A percentile compares a stretch with the other conserved stretches of the same genome.
phyloP scores from a whole-genome alignment of 2,797 vertebrate genomes.

The Sebastes vulpes region DNA sequence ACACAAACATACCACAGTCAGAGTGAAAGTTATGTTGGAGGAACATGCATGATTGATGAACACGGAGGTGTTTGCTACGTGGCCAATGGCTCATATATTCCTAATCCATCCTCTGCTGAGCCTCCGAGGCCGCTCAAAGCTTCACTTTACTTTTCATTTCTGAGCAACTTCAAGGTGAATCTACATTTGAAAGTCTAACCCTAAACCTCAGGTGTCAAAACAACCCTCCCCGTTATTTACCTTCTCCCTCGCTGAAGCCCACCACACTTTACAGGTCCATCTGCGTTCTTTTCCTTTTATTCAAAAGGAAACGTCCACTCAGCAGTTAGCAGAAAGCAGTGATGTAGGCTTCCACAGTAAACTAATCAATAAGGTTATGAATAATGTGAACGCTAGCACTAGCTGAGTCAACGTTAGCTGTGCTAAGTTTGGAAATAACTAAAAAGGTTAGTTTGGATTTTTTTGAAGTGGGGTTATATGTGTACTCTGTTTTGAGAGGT shows the following conservation, averaged over 20 bases:
- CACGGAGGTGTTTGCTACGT: background rate
- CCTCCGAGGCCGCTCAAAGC: conserved; percentile 27
- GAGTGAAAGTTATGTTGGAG: background rate
- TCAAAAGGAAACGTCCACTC: too few species aligned
- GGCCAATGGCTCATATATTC: conserved; percentile 1
- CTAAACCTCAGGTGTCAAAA: conserved; percentile 27
- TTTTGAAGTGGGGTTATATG: too few species aligned
- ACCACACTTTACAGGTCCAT: background rate
- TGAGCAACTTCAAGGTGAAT: conserved; percentile 38
- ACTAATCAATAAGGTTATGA: too few species aligned
- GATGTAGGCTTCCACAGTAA: too few species aligned
- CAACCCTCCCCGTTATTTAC: background rate
- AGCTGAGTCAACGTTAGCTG: too few species aligned
- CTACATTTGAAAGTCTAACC: conserved; percentile 39
- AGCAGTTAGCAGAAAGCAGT: too few species aligned
- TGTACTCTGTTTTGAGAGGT: too few species aligned
- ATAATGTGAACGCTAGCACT: too few species aligned
- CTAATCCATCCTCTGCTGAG: background rate
- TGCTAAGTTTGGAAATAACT: too few species aligned
- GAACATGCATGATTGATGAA: background rate
- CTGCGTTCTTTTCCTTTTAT: background rate
- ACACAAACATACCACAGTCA: background rate
- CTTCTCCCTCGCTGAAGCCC: background rate
- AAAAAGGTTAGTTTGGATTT: too few species aligned
- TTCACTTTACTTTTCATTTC: conserved; percentile 34